Conservation (phyloP, 2,888 invertebrate genomes). For the Cheilosia pagana region DNA sequence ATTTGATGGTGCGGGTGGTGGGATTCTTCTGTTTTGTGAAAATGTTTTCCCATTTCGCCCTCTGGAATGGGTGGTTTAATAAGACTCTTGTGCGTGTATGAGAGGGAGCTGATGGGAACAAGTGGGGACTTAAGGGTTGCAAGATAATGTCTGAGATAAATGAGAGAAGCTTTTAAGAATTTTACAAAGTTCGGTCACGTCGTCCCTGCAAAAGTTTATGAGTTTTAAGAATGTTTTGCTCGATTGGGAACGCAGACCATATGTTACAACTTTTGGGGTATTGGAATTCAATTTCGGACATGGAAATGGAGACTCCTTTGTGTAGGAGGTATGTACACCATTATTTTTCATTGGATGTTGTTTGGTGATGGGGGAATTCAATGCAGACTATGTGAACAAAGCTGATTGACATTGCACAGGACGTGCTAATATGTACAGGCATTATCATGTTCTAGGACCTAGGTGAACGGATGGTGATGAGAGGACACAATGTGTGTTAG, state of each 20-base stretch:
- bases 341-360: conserved; percentile 41
- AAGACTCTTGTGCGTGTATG: conserved; percentile 31
- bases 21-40: conserved; percentile 55
- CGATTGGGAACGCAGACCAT: conserved; percentile 66
- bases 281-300: conserved; percentile 73
- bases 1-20: conserved; percentile 47
- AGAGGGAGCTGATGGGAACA: conserved; percentile 1
- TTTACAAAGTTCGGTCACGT: conserved; percentile 73
- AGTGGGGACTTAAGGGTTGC: conserved; percentile 68
- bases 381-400: background rate
- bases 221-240: conserved; percentile 70
- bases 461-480: no score
- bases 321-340: conserved; percentile 6
- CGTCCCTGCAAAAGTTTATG: conserved; percentile 68
- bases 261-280: conserved; percentile 51
- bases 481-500: no score
- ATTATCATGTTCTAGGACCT: no score
- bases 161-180: conserved; percentile 71
- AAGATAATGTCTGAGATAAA: conserved; percentile 72
- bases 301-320: conserved; percentile 51
- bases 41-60: conserved; percentile 36
- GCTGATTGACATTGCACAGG: conserved; percentile 13
- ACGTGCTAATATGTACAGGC: background rate
- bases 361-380: background rate
- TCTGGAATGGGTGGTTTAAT: conserved; percentile 44